Evolutionary conservation across 2,797 vertebrate species (phyloP), one percentile per base, ranked within the genome.

Genomic region (Onychomys arenicola): DNA sequence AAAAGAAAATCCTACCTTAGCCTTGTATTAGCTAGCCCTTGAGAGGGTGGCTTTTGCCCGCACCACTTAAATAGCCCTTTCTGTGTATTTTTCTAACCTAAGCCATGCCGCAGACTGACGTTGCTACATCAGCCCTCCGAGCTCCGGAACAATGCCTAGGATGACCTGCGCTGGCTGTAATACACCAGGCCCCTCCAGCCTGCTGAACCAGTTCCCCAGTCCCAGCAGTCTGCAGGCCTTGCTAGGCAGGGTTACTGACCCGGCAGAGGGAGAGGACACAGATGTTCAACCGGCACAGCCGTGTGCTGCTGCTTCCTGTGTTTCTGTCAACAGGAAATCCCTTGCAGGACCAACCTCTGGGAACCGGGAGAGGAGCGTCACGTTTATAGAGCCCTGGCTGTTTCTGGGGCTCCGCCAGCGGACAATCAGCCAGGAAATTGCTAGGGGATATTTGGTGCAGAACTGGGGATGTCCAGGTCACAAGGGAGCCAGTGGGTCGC

Each of bases 321-420:
- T 95, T 97, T 92, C 95, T 97, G 96, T 97, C 97, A 96, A 97
- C 97, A 96, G 97, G 97, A 97, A 98, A 97, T 97, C 78, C 92
- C 83, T 94, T 89, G 95, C 78, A 96, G 89, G 95, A 94, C 93
- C 93, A 81, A 67, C 90, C 83, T 92, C 85, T 73, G 90, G 92
- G 90, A 90, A 69, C 65, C 65, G 61, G 37, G 67, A 87, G 96
- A 94, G 92, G 95, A 23, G 59, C 78, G 76, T 82, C 65, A 55
- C 90, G 21, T 83, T 87, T 34, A 81, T 80, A 81, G 34, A 95
- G 84, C 67, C 29, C 2, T 17, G 89, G 61, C 34, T 89, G 29
- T 65, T 96, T 80, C 89, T 57, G 90, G 92, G 37, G 75, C 46
- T 92, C 73, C 80, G 9, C 55, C 14, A 2, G 90, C 40, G 59